These are phyloP conservation scores for Drosophila nr. medialis DNA, from an alignment of 2,888 invertebrate species.

Conservation along the genomic window DNA sequence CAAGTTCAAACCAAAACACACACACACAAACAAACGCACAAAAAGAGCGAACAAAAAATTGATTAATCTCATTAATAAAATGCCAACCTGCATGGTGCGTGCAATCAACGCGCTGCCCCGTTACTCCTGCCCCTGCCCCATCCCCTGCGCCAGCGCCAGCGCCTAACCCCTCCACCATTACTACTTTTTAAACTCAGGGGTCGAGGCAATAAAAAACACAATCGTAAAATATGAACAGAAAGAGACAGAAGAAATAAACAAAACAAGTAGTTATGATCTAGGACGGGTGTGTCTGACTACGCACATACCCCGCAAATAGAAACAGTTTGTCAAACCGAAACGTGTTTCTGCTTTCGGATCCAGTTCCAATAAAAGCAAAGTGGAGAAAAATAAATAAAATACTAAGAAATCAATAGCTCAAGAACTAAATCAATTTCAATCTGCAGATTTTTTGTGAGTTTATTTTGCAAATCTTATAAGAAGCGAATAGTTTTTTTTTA, in stretches of 20 bases:
- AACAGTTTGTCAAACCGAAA: fast-evolving
- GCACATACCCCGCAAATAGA: conserved; percentile 19
- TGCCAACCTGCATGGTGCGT: conserved; percentile 79
- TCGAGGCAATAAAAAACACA: conserved; percentile 74
- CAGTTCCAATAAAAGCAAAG: fast-evolving
- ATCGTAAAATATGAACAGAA: conserved; percentile 71
- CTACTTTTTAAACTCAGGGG: conserved; percentile 26
- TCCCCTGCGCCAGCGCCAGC: background rate
- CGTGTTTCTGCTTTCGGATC: background rate
- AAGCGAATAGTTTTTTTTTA: background rate
- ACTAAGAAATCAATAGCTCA: background rate
- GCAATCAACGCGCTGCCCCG: conserved; percentile 66
- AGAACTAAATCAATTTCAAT: background rate
- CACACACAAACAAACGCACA: conserved; percentile 14
- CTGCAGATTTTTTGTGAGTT: background rate
- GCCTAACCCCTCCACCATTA: background rate
- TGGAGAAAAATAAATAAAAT: background rate
- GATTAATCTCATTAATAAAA: conserved; percentile 82
- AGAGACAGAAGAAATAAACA: background rate
- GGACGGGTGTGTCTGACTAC: background rate
- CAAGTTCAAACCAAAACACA: conserved; percentile 45
- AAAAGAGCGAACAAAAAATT: conserved; percentile 65
- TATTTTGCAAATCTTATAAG: no score
- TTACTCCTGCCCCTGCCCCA: background rate
- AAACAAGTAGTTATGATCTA: conserved; percentile 27